Percentiles rank a stretch among this genome's conserved stretches.
Conservation (phyloP, 2,113 vertebrate genomes). For the Platysteira castanea region DNA sequence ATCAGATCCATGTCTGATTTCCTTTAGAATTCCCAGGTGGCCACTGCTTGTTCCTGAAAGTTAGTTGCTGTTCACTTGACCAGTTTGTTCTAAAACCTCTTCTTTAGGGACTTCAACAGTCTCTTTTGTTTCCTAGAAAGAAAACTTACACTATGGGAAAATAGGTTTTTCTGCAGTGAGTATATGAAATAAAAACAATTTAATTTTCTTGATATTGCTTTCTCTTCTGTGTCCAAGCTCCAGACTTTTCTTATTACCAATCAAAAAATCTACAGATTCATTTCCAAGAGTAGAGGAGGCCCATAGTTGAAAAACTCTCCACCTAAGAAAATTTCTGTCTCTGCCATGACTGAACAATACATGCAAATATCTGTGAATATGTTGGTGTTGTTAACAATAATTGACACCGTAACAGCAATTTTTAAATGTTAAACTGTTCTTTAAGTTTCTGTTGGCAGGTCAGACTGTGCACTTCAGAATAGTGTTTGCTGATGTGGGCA, state of each 20-base stretch:
- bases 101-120: background rate
- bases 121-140: background rate
- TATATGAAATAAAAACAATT: background rate
- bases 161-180: background rate
- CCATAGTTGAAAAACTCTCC: background rate
- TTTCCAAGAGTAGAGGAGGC: background rate
- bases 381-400: background rate
- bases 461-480: background rate
- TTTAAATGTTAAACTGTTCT: background rate
- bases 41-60: background rate
- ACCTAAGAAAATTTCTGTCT: background rate
- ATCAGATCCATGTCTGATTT: background rate
- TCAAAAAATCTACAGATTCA: background rate
- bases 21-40: background rate
- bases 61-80: background rate
- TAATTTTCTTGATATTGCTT: background rate
- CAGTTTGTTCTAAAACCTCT: background rate
- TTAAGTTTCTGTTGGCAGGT: background rate
- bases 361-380: background rate
- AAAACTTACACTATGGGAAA: background rate
- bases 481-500: background rate
- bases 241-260: background rate
- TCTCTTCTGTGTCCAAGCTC: background rate
- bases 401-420: background rate
- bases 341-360: background rate